Percentiles rank a stretch among this genome's conserved stretches.
These are phyloP conservation scores for Lasioglossum leucozonium DNA, from an alignment of 2,888 invertebrate genomes.

Conservation along the genomic window DNA sequence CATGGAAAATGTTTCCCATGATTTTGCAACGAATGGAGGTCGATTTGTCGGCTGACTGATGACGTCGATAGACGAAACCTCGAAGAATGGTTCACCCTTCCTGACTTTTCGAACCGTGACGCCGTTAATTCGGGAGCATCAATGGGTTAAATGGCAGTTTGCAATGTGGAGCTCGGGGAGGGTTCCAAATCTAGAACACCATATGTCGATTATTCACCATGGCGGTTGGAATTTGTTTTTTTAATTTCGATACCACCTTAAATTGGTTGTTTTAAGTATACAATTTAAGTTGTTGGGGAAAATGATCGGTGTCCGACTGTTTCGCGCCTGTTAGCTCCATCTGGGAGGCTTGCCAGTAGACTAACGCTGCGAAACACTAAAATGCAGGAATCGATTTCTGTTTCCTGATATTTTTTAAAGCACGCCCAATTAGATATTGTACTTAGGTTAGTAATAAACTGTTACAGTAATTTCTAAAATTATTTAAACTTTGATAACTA, in stretches of 20 bases:
- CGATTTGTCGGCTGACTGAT: constrained; percentile 14
- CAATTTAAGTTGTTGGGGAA: neutral
- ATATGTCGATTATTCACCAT: constrained; percentile 2
- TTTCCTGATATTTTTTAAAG: too few relatives aligned
- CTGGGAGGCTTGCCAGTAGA: neutral
- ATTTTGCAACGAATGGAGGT: neutral
- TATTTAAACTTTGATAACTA: too few relatives aligned
- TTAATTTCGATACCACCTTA: neutral
- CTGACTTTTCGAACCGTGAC: neutral
- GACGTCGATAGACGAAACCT: neutral
- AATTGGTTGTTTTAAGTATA: neutral
- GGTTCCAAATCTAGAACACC: neutral
- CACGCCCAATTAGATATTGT: too few relatives aligned
- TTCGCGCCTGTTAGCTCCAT: neutral
- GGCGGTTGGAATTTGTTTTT: neutral
- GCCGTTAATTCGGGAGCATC: neutral
- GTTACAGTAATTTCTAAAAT: too few relatives aligned
- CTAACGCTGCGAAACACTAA: neutral
- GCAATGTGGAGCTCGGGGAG: neutral
- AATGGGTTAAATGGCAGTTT: neutral
- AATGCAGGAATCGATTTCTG: neutral
- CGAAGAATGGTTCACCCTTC: constrained; percentile 2
- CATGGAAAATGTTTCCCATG: neutral
- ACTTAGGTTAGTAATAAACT: too few relatives aligned
- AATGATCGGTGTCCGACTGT: neutral